A percentile compares a stretch with the other conserved stretches of the same genome.
phyloP scores from a whole-genome alignment of 2,888 invertebrate genomes.

The Synergus itoensis region DNA sequence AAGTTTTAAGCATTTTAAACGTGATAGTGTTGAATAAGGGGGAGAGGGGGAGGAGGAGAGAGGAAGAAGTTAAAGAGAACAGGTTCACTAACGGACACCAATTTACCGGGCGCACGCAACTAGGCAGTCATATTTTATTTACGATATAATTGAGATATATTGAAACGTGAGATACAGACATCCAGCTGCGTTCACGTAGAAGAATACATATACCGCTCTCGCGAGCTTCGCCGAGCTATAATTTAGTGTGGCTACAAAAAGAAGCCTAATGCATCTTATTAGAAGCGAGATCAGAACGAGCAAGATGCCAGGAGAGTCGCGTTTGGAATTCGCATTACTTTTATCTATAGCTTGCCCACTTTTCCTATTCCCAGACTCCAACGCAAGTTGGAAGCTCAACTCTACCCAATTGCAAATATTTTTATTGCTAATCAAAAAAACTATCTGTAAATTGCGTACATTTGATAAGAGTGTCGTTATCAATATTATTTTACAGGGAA shows the following conservation, averaged over 20 bases:
- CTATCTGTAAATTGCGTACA: no score
- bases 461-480: no score
- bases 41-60: constrained; percentile 32
- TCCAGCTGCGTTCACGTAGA: constrained; percentile 64
- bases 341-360: constrained; percentile 42
- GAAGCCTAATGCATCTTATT: constrained; percentile 59
- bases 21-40: neutral
- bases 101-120: constrained; percentile 70
- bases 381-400: constrained; percentile 35
- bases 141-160: constrained; percentile 75
- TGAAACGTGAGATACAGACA: constrained; percentile 70
- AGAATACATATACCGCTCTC: constrained; percentile 52
- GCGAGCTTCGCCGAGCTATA: constrained; percentile 56
- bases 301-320: constrained; percentile 39
- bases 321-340: constrained; percentile 45
- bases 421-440: no score
- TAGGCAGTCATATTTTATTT: constrained; percentile 73
- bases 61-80: constrained; percentile 48
- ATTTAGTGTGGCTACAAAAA: constrained; percentile 61
- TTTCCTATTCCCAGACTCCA: constrained; percentile 46
- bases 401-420: no score
- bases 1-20: neutral
- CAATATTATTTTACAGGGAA: no score
- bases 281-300: constrained; percentile 54
- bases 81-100: constrained; percentile 59